phyloP scores from a whole-genome alignment of 2,797 vertebrate genomes.

The Lagorchestes hirsutus region DNA sequence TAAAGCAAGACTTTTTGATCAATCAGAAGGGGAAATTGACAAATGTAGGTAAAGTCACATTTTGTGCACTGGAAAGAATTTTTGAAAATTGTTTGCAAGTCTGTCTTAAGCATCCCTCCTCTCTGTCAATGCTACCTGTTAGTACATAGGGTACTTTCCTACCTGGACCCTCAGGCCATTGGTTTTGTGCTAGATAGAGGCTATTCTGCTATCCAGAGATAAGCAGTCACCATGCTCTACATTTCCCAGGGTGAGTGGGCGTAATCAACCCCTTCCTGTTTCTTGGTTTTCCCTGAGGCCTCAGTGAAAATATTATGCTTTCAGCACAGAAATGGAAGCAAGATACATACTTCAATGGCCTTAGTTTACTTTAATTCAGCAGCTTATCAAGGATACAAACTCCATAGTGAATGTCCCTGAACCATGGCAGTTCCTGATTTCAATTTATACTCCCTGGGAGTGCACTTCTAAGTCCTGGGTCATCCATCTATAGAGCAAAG shows the following conservation, averaged over 20 bases:
- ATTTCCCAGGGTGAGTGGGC: background rate
- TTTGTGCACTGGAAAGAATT: background rate
- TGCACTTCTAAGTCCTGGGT: background rate
- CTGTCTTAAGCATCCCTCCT: background rate
- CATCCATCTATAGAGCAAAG: background rate
- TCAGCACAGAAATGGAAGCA: background rate
- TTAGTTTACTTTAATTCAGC: background rate
- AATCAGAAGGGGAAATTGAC: constrained; percentile 12
- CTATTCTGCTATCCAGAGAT: background rate
- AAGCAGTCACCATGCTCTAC: background rate
- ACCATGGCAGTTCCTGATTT: background rate
- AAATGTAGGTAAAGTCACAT: constrained; percentile 4
- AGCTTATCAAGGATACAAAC: background rate
- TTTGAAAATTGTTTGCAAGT: background rate
- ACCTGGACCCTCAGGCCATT: background rate
- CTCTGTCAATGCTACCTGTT: background rate
- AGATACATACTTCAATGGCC: background rate
- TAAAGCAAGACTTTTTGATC: constrained; percentile 22
- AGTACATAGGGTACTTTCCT: background rate
- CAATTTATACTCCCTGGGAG: background rate
- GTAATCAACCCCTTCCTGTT: background rate
- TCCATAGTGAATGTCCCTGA: background rate
- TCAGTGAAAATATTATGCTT: background rate
- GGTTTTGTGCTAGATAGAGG: background rate
- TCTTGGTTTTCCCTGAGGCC: background rate